Evolutionary conservation across 2,888 invertebrate species (phyloP).

Genomic region (Lutraria lutraria): DNA sequence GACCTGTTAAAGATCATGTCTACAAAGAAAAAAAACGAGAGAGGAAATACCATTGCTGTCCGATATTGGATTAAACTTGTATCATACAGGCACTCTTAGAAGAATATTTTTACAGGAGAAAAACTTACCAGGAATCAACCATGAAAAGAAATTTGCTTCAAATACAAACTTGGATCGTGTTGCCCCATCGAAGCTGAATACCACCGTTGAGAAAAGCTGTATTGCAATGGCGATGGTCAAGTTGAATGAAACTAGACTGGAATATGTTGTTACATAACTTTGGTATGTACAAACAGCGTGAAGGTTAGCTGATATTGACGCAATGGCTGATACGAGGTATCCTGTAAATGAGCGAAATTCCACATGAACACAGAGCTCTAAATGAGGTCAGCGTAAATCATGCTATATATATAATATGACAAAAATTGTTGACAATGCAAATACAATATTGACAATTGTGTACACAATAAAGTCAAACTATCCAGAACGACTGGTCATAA

Average conservation of each 20-base stretch:
- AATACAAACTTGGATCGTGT: not conserved
- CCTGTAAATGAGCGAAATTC: not conserved
- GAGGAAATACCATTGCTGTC: no score
- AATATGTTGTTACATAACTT: slow-evolving; percentile 66
- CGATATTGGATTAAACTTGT: no score
- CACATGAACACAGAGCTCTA: no score
- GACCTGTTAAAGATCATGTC: no score
- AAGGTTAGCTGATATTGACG: not conserved
- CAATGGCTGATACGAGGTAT: not conserved
- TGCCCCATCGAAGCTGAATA: slow-evolving; percentile 9
- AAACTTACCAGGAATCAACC: slow-evolving; percentile 56
- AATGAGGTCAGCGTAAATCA: no score
- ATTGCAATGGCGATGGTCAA: slow-evolving; percentile 65
- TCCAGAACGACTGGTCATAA: no score
- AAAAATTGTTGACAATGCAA: no score
- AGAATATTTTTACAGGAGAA: not conserved
- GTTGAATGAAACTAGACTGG: slow-evolving; percentile 66
- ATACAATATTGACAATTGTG: no score
- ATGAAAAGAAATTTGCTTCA: slow-evolving; percentile 39
- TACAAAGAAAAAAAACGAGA: no score
- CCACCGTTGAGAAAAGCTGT: slow-evolving; percentile 53
- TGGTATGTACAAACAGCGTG: slow-evolving; percentile 50
- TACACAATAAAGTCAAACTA: no score
- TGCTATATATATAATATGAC: no score
- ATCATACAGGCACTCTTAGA: no score